Percentiles rank a stretch among this genome's conserved stretches.
phyloP scores from a whole-genome alignment of 1,140 invertebrate genomes.

The Drosophila insularis region DNA sequence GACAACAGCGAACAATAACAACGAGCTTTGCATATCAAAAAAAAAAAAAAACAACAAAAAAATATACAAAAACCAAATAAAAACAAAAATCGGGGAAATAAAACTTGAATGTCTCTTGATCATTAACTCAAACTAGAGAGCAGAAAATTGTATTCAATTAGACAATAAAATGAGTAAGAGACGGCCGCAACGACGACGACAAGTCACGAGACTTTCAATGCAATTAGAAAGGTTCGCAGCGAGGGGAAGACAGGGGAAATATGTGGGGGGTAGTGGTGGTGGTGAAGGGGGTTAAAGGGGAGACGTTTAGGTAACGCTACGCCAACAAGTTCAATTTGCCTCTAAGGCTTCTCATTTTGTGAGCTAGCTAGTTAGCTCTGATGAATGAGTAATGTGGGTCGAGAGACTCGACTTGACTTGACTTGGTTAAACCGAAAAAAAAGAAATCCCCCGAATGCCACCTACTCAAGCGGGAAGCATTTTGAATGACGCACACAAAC shows the following conservation, averaged over 20 bases:
- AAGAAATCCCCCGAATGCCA: neutral
- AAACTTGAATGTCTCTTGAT: conserved; percentile 27
- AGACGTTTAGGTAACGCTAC: neutral
- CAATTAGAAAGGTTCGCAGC: conserved; percentile 30
- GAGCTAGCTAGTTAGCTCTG: neutral
- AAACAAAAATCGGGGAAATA: neutral
- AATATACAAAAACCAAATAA: conserved; percentile 7
- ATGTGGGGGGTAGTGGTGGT: neutral
- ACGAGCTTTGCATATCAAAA: conserved; percentile 48
- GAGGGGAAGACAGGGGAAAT: too few relatives aligned
- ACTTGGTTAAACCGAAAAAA: conserved; percentile 8
- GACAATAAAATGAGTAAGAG: conserved; percentile 22
- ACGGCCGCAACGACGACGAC: neutral
- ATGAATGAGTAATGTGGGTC: conserved; percentile 4
- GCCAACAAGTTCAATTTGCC: conserved; percentile 41
- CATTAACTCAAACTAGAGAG: conserved; percentile 61
- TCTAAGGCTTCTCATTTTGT: conserved; percentile 40
- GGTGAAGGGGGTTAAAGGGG: neutral
- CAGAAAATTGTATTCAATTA: conserved; percentile 62
- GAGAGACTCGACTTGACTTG: neutral
- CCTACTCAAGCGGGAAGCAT: neutral
- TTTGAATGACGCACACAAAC: neutral
- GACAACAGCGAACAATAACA: neutral
- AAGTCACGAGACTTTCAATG: conserved; percentile 56
- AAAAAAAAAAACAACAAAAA: conserved; percentile 21